Evolutionary conservation across 2,113 vertebrate species (phyloP), one percentile per base, ranked within the genome.

Genomic region (Elachura formosa): DNA sequence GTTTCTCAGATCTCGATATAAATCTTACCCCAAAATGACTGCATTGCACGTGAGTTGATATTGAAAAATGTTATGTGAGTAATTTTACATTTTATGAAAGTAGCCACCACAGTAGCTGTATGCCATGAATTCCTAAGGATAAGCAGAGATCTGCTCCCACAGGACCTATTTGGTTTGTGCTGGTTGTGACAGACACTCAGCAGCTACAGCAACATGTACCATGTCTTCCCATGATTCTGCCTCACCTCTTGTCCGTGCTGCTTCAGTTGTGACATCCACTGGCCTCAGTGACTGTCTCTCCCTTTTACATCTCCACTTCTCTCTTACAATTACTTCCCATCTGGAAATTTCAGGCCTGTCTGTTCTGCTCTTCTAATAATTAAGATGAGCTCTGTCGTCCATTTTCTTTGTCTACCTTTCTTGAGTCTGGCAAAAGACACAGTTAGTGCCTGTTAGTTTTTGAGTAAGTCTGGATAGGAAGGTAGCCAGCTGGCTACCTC

Each of bases 31-130:
- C 5, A 54, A 92, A 95, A 90, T 49, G 7, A 28, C 52, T 88
- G 51, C 1, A 0, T 45, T 74, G 45, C n/a, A 28, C 2, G 0
- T 31, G 29, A 23, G 28, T 20, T 28, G 16, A 31, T 24, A 16
- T 43, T 92, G 55, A 40, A 52, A 86, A 64, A 61, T 52, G 9
- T 2, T 36, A 48, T 54, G 6, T 58, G 67, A 4, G 34, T 76
- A 63, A 63, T 71, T 83, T 71, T 77, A 24, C 9, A 7, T 55
- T 71, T 84, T 59, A n/a, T 77, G 14, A 31, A 90, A 69, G 34
- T 29, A 66, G 12, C 33, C 46, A 51, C 43, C 33, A n/a, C 17
- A 64, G n/a, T 40, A 81, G n/a, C 24, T 23, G 36, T 52, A 25
- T 40, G 48, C 20, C 12, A 2, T 59, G 68, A 67, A 58, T 83